A percentile compares a stretch with the other conserved stretches of the same genome.
Conservation (phyloP, 37 sponge, comb jelly and placozoan species). For the Ianthella basta region DNA sequence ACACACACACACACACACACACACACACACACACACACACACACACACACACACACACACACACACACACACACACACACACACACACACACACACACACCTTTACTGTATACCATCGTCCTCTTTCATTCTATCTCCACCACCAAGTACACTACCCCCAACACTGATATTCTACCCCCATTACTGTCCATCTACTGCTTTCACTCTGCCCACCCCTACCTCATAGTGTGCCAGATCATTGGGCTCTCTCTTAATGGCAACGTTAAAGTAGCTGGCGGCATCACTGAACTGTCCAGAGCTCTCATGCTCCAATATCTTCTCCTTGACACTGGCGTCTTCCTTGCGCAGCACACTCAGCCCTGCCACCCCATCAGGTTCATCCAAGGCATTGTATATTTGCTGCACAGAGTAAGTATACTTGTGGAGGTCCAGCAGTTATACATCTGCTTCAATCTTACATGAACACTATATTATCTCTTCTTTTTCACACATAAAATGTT, state of each 20-base stretch:
- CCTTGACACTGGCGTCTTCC: slow-evolving; percentile 43
- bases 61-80: too few species aligned
- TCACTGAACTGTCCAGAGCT: slow-evolving; percentile 72
- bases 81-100: too few species aligned
- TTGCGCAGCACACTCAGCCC: slow-evolving; percentile 61
- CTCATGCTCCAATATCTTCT: slow-evolving; percentile 70
- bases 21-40: too few species aligned
- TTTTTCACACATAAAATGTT: too few species aligned
- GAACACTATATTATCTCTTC: too few species aligned
- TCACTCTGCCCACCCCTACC: slow-evolving; percentile 23
- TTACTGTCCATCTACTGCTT: background rate
- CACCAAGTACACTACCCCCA: background rate
- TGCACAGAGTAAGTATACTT: slow-evolving; percentile 3
- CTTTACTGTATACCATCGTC: too few species aligned
- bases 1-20: too few species aligned
- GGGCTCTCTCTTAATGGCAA: slow-evolving; percentile 55
- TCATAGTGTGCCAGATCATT: slow-evolving; percentile 49
- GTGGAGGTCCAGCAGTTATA: background rate
- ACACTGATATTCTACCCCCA: too few species aligned
- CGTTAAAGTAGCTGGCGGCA: slow-evolving; percentile 70
- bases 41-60: too few species aligned
- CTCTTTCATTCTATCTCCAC: background rate
- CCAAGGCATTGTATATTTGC: slow-evolving; percentile 74
- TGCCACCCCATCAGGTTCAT: slow-evolving; percentile 80
- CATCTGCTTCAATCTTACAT: too few species aligned